Evolutionary conservation across 2,888 invertebrate genomes (phyloP).

Genomic region (Tetropium fuscum): DNA sequence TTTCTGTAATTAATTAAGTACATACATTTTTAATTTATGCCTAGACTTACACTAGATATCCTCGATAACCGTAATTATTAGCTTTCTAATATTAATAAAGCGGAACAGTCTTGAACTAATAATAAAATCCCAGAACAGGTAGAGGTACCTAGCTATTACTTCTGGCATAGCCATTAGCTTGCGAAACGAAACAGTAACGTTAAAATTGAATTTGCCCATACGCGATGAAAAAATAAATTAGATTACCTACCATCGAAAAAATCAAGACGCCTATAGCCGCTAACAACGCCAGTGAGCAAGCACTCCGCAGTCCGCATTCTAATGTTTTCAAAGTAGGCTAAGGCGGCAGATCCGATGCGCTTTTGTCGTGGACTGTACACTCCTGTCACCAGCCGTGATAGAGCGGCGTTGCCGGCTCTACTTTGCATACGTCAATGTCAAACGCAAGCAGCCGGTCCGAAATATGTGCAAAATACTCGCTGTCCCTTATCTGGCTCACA

Average conservation of each 20-base stretch:
- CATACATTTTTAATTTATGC: constrained; percentile 24
- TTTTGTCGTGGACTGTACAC: constrained; percentile 55
- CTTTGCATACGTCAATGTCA: constrained; percentile 51
- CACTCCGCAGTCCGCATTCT: constrained; percentile 15
- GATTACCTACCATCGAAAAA: not conserved
- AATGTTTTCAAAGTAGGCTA: constrained; percentile 43
- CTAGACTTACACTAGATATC: constrained; percentile 24
- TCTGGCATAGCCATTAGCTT: not conserved
- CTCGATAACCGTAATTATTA: constrained; percentile 23
- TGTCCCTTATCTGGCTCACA: constrained; percentile 15
- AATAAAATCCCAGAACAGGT: not conserved
- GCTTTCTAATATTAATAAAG: constrained; percentile 37
- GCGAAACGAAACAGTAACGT: not conserved
- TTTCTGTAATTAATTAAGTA: constrained; percentile 1
- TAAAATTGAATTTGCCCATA: not conserved
- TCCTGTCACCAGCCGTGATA: constrained; percentile 55
- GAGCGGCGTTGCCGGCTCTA: constrained; percentile 55
- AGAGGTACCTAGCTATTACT: not conserved
- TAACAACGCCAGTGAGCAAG: constrained; percentile 6
- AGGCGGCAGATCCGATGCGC: constrained; percentile 46
- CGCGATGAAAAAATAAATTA: not conserved
- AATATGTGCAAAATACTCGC: constrained; percentile 21
- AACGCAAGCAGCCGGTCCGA: constrained; percentile 12
- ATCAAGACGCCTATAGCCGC: not conserved
- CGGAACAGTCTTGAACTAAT: constrained; percentile 21